phyloP scores from a whole-genome alignment of 2,888 invertebrate species.

The Lochmaea crataegi region DNA sequence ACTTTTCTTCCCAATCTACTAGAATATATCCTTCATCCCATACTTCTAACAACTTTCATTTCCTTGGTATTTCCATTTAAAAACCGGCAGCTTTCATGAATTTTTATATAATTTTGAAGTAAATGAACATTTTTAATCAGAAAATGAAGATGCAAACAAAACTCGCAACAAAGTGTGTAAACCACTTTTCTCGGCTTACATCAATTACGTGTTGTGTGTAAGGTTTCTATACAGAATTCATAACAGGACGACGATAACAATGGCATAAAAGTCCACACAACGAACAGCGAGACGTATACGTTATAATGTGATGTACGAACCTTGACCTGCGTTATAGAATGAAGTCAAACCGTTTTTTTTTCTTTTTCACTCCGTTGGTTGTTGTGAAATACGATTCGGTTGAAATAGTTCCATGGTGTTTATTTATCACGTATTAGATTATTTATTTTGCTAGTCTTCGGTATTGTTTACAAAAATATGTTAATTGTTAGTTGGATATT shows the following conservation, averaged over 20 bases:
- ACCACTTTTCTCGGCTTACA: constrained; percentile 1
- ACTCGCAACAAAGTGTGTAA: not conserved
- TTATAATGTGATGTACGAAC: not conserved
- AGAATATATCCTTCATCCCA: too few species aligned
- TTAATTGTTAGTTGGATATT: not conserved
- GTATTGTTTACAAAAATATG: too few species aligned
- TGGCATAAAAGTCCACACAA: not conserved
- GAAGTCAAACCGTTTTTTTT: not conserved
- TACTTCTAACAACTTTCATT: too few species aligned
- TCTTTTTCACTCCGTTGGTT: not conserved
- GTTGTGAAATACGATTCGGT: not conserved
- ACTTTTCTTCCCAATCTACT: too few species aligned
- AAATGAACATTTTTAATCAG: not conserved
- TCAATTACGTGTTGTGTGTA: constrained; percentile 6
- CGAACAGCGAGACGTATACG: not conserved
- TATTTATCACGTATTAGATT: not conserved
- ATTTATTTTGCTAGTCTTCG: not conserved
- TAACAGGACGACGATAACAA: constrained; percentile 8
- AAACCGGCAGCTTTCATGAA: not conserved
- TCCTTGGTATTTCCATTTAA: not conserved
- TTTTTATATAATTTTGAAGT: not conserved
- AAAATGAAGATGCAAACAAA: constrained; percentile 2
- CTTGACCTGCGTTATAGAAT: not conserved
- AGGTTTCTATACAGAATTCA: constrained; percentile 1
- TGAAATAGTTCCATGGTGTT: not conserved